A percentile compares a stretch with the other conserved stretches of the same genome.
Conservation (phyloP, 2,113 vertebrate genomes). For the Pipa parva region DNA sequence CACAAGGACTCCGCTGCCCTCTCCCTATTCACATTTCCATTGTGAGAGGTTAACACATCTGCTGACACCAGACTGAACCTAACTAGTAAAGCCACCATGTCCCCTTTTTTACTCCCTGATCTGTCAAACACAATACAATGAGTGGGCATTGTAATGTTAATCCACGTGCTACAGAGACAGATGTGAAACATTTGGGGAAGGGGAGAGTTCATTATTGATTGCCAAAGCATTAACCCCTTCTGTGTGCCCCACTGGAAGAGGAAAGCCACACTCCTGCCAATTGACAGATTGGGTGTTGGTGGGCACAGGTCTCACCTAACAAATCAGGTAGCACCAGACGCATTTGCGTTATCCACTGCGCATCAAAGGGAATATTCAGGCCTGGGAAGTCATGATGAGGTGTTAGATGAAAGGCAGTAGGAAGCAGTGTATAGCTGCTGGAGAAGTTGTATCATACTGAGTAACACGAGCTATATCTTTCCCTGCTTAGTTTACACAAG, state of each 20-base stretch:
- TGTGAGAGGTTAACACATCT: slow-evolving; percentile 56
- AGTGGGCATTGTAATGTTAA: slow-evolving; percentile 66
- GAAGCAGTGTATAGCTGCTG: too few species aligned
- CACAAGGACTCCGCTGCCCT: neutral
- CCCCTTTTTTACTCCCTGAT: slow-evolving; percentile 59
- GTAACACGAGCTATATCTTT: too few species aligned
- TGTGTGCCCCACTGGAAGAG: too few species aligned
- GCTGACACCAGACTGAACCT: slow-evolving; percentile 39
- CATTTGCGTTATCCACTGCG: too few species aligned
- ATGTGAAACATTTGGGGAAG: slow-evolving; percentile 64
- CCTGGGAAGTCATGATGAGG: slow-evolving; percentile 52
- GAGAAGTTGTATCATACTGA: too few species aligned
- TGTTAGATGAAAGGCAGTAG: too few species aligned
- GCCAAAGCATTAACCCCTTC: too few species aligned
- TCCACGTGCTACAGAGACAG: slow-evolving; percentile 66
- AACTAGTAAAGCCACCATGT: slow-evolving; percentile 48
- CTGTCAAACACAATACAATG: slow-evolving; percentile 45
- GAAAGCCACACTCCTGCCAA: too few species aligned
- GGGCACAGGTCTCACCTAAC: too few species aligned
- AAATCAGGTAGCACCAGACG: too few species aligned
- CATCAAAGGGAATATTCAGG: neutral
- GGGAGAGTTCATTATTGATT: slow-evolving; percentile 56
- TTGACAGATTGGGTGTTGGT: too few species aligned
- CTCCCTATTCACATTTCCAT: neutral
- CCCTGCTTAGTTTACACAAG: too few species aligned